Conservation (phyloP, 2,797 vertebrate genomes). For the Anolis apletophallus region DNA sequence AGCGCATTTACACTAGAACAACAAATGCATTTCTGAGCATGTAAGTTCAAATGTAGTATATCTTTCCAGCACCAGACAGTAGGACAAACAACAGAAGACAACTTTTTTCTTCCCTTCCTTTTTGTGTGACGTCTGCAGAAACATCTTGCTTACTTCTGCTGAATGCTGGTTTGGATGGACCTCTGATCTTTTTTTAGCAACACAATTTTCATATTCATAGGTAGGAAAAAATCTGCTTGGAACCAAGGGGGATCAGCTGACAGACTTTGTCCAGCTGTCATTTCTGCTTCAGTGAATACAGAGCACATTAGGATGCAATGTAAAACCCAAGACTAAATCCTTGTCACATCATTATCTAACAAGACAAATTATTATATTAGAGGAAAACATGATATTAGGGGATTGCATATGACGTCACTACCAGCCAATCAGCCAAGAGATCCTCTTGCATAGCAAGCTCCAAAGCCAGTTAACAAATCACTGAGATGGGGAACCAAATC, state of each 20-base stretch:
- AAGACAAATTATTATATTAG: constrained; percentile 19
- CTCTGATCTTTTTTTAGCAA: not conserved
- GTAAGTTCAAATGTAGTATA: not conserved
- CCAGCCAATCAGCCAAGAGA: constrained; percentile 36
- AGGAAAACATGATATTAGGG: constrained; percentile 34
- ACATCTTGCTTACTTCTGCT: not conserved
- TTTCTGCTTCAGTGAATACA: constrained; percentile 35
- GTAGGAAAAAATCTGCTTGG: constrained; percentile 42
- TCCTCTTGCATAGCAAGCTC: constrained; percentile 7
- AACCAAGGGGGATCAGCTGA: constrained; percentile 43
- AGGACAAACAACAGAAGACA: not conserved
- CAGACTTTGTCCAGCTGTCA: constrained; percentile 36
- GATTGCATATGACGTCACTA: constrained; percentile 39
- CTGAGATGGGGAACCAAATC: constrained; percentile 48
- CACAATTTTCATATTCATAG: constrained; percentile 8
- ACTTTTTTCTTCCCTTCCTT: not conserved
- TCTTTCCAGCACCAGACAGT: not conserved
- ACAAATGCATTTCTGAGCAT: not conserved
- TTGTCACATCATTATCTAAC: constrained; percentile 29
- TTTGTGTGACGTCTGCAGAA: not conserved
- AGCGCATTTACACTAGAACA: not conserved
- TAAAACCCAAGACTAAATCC: not conserved
- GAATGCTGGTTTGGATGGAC: not conserved
- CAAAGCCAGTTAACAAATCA: constrained; percentile 19
- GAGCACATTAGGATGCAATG: constrained; percentile 19